Evolutionary conservation across 2,797 vertebrate species (phyloP), one percentile per base, ranked within the genome.

Genomic region (Aselliscus stoliczkanus): DNA sequence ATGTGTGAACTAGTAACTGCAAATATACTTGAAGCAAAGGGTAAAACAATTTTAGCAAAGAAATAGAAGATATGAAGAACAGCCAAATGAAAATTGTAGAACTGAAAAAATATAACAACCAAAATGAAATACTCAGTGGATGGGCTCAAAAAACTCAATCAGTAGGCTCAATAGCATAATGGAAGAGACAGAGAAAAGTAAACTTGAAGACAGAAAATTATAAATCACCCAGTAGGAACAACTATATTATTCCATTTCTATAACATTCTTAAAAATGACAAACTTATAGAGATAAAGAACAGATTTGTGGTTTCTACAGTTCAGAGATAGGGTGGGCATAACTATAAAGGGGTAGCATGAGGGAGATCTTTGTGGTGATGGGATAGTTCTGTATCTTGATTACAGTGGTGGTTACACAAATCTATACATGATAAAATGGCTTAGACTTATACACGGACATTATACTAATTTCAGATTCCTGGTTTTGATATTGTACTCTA

Each of bases 261-360:
- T 29, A 92, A 88, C 9, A 85, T 88, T 84, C n/a, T 92, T 92
- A 31, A 92, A 89, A 89, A 60, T 92, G 54, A 82, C 47, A 82
- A 86, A 80, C 72, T 21, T 54, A 1, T 80, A 93, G 70, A 96
- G 17, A 90, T 65, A 34, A 72, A 56, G 27, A 62, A 67, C 1
- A 93, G 34, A 90, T 64, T 64, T 31, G 52, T 52, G 65, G 7
- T 84, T 88, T 91, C 83, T 62, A 39, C 8, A 56, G 5, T 5
- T 76, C 50, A 94, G n/a, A 97, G 31, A 70, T 29, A 17, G 47
- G 14, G 7, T 82, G 54, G 34, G 18, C 64, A 2, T 83, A 72
- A 79, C 34, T 82, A 34, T 56, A 65, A 93, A 90, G 52, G 34
- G 5, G 20, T 21, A 82, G 54, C 39, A 83, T 34, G 60, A 58